Conservation (phyloP, 2,797 vertebrate genomes). For the Ctenopoma kingsleyae region DNA sequence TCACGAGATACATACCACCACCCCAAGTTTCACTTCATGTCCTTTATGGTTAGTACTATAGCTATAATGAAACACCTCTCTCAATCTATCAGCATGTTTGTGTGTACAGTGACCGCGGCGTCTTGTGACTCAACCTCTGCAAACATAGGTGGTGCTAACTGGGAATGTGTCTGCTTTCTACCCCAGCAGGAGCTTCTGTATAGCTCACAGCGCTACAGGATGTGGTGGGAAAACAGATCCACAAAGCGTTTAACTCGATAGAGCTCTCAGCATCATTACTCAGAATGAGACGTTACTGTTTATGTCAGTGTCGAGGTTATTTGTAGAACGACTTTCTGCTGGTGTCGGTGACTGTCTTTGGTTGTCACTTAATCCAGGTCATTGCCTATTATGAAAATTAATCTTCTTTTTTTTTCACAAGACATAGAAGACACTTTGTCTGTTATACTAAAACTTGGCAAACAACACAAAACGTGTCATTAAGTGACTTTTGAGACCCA, state of each 20-base stretch:
- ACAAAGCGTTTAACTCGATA: slow-evolving; percentile 18
- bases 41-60: neutral
- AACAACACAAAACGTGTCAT: neutral
- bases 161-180: slow-evolving; percentile 42
- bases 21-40: too few species aligned
- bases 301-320: neutral
- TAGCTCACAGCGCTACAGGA: slow-evolving; percentile 32
- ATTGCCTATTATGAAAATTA: neutral
- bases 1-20: neutral
- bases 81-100: neutral
- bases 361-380: neutral
- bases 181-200: slow-evolving; percentile 21
- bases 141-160: slow-evolving; percentile 80
- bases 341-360: neutral
- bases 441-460: neutral
- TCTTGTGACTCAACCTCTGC: slow-evolving; percentile 80
- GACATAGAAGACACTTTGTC: neutral
- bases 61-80: neutral
- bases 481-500: slow-evolving; percentile 7
- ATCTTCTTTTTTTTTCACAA: neutral
- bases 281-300: slow-evolving; percentile 1
- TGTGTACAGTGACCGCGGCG: slow-evolving; percentile 26
- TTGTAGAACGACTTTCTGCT: neutral
- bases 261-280: slow-evolving; percentile 3
- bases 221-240: slow-evolving; percentile 1